phyloP scores from a whole-genome alignment of 2,797 vertebrate species.

The Cuculus canorus region DNA sequence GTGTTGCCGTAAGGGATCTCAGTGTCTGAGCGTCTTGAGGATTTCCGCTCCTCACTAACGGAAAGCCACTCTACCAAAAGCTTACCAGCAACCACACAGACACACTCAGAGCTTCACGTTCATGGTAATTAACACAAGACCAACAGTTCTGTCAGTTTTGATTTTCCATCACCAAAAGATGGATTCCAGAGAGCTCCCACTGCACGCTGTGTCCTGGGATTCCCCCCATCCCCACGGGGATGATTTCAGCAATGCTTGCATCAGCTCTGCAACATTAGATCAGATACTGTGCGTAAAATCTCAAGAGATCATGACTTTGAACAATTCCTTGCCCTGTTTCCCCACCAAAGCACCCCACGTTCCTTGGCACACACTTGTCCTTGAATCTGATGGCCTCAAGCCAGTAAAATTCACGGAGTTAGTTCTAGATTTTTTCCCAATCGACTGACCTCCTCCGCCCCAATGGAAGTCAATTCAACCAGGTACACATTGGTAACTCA shows the following conservation, averaged over 20 bases:
- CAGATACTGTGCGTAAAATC: background rate
- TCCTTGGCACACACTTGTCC: background rate
- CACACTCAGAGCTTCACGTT: background rate
- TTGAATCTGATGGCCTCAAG: background rate
- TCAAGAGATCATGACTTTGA: background rate
- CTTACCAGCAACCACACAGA: background rate
- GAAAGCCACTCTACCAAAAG: background rate
- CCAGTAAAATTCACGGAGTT: background rate
- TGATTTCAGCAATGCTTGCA: background rate
- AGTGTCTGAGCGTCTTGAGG: accelerated
- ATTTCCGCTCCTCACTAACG: background rate
- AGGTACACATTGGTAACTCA: accelerated
- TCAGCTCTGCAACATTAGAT: background rate
- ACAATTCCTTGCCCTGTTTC: background rate
- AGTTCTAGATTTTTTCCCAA: background rate
- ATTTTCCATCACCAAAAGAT: background rate
- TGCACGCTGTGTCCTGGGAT: too few species aligned
- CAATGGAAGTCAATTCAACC: background rate
- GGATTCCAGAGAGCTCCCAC: background rate
- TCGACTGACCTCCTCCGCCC: background rate
- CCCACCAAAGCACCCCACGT: background rate
- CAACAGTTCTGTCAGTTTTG: background rate
- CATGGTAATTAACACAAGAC: background rate
- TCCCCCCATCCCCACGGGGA: too few species aligned
- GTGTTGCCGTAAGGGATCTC: background rate